Conservation (phyloP, 2,113 vertebrate genomes). For the Bubo bubo region DNA sequence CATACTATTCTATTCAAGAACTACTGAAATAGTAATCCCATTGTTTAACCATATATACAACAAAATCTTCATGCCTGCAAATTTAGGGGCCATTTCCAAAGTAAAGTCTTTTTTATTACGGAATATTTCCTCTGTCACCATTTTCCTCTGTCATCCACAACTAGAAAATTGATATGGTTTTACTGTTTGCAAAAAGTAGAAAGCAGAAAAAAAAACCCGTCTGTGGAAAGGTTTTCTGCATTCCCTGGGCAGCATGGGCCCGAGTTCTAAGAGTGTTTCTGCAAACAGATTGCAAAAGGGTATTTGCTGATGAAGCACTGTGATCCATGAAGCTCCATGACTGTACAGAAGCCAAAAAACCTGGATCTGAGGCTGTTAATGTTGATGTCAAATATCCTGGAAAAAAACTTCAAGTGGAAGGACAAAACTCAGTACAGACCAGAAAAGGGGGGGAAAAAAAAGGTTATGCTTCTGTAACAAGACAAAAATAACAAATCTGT, state of each 20-base stretch:
- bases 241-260: background rate
- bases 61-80: background rate
- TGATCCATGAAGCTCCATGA: background rate
- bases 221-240: background rate
- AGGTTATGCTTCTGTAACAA: background rate
- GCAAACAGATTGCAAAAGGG: background rate
- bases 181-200: background rate
- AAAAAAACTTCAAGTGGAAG: background rate
- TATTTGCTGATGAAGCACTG: background rate
- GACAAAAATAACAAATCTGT: background rate
- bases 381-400: background rate
- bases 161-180: background rate
- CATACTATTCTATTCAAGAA: background rate
- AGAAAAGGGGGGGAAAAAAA: background rate
- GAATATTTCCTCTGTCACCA: background rate
- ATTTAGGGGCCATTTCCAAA: background rate
- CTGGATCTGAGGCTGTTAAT: background rate
- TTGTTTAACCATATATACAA: background rate
- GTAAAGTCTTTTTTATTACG: background rate
- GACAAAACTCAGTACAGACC: background rate
- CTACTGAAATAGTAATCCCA: background rate
- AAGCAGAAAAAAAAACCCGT: background rate
- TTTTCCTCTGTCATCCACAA: background rate
- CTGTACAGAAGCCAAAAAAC: background rate
- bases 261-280: background rate